Base-by-base conservation (phyloP, 2,888 invertebrate genomes). In the Caenorhabditis imperialis region DNA sequence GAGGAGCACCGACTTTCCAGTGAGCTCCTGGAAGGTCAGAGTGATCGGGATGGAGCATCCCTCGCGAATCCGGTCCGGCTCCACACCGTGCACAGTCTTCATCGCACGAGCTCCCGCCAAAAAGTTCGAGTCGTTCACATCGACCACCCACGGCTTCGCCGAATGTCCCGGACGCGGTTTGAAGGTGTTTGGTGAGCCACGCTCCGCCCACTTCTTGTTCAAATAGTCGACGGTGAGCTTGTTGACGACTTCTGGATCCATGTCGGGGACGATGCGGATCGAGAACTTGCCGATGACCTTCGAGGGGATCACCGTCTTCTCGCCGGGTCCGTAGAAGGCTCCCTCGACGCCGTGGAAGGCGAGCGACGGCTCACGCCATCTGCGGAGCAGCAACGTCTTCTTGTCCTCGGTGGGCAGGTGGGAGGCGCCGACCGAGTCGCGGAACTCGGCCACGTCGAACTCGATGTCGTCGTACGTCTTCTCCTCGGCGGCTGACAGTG, bases 1-100 rank as follows among this genome's bases (percentile, higher is more conserved):
- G 77, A 99, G 91, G 86, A 98, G 91, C 50, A 97, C 96, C 90
- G 95, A 97, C 89, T 94, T 94, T 0, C 93, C 84, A 20, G 86
- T 88, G 16, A 85, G 60, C 53, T 87, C 84, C 57, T 86, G 85
- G 88, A 99, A 92, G 45, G 95, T 95, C 78, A 98, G 91, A 53
- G 98, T 96, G 74, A 98, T 94, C 1, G 98, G 98, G 89, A 99
- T 98, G 40, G 95, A 95, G 27, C 98, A 98, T 58, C 98, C 98
- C 89, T 99, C 98, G 58, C 98, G 92, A 0, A 94, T 96, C 90
- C 96, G 91, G 90, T 97, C 96, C 1, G 98, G 97, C 45, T 94
- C 94, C 2, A 93, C 92, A 84, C 93, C 93, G 89, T 94, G 96
- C n/a, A 96, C 96, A 77, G 37, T 37, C 54, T 81, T 81, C 74